Base-by-base conservation (phyloP, 2,113 vertebrate genomes). In the Patagioenas fasciata region DNA sequence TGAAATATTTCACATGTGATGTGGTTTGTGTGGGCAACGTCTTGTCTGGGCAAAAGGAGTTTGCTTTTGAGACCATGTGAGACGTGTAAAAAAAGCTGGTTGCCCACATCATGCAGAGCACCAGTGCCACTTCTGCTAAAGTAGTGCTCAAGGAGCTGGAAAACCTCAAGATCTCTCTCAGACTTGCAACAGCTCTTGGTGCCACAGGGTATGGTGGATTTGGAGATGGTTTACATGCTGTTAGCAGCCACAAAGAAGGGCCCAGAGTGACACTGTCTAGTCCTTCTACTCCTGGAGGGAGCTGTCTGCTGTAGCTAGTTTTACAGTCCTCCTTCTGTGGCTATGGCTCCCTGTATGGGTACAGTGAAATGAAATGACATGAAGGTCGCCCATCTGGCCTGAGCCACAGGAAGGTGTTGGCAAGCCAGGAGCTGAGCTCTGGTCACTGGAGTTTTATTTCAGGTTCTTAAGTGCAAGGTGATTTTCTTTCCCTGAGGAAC, bases 351-450 rank as follows among this genome's bases (percentile, higher is more conserved):
- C 20, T 28, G 14, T 34, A 31, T 16, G 38, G 32, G 25, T 8
- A 13, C 23, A n/a, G 40, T n/a, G 21, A 10, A 11, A 51, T 54
- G 40, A 31, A 61, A 48, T 56, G 21, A 56, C 21, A 6, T 36
- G 31, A 36, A 29, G 9, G 11, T 67, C 42, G 56, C 60, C 12
- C 1, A 0, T 36, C n/a, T 48, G 2, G 0, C 50, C 54, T 56
- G 34, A 84, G 31, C 48, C 54, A 36, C 1, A 9, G 66, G 38
- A 72, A 73, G 34, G 10, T 50, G 31, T 15, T 73, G 42, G 19
- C 34, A 78, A 57, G 34, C 11, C n/a, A 56, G 77, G 58, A 72
- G 24, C 8, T 25, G 47, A 54, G 29, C 18, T 71, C 26, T 0
- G 0, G 15, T 60, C 15, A 21, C 38, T 80, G 18, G 44, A 64